Percentiles rank a stretch among this genome's conserved stretches.
Conservation (phyloP, 2,888 invertebrate genomes). For the Lasioglossum morio region DNA sequence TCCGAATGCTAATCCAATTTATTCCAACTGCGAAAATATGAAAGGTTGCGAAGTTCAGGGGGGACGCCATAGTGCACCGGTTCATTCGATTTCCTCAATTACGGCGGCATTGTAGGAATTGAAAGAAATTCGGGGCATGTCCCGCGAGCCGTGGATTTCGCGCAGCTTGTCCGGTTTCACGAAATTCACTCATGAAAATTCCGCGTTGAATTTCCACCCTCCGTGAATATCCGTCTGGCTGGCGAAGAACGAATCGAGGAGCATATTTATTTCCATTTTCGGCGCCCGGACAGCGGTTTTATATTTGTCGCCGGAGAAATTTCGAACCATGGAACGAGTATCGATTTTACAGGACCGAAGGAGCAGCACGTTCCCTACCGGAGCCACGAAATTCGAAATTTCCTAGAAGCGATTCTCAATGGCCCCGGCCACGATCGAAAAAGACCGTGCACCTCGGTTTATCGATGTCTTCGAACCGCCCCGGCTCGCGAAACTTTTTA, state of each 20-base stretch:
- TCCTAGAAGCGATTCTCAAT: not conserved
- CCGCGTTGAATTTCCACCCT: not conserved
- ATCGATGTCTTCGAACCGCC: not conserved
- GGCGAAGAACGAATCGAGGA: not conserved
- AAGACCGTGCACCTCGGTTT: conserved; percentile 2
- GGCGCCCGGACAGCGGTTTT: not conserved
- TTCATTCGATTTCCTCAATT: conserved; percentile 7
- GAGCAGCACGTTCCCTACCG: not conserved
- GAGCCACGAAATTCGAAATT: not conserved
- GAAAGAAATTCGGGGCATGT: not conserved
- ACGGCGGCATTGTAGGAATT: not conserved
- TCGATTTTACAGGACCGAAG: not conserved
- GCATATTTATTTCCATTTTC: conserved; percentile 9
- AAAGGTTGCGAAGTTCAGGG: not conserved
- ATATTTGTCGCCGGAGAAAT: conserved; percentile 18
- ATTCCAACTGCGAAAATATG: not conserved
- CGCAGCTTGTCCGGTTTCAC: not conserved
- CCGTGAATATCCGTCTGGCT: not conserved
- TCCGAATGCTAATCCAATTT: not conserved
- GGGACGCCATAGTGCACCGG: not conserved
- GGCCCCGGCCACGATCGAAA: conserved; percentile 5
- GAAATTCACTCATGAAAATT: conserved; percentile 10
- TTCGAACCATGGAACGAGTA: not conserved
- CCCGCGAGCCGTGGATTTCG: not conserved
- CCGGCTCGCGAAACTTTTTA: conserved; percentile 4